phyloP scores from a whole-genome alignment of 2,888 invertebrate species.

The Timandra comae region DNA sequence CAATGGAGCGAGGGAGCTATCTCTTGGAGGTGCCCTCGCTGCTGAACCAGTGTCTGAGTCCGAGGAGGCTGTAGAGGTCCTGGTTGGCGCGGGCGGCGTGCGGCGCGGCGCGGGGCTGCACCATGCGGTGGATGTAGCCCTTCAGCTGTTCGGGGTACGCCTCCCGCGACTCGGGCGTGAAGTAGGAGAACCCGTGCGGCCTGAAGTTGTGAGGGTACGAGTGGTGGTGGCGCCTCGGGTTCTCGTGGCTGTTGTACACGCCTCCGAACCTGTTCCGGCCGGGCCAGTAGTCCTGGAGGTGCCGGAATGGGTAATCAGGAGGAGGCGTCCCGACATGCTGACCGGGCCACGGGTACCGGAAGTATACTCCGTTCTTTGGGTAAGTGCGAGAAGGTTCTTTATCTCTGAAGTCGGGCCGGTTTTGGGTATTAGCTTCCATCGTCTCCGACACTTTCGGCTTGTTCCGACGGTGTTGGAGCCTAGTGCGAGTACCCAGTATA shows the following conservation, averaged over 20 bases:
- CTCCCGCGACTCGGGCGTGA: constrained; percentile 30
- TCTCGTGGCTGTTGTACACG: constrained; percentile 58
- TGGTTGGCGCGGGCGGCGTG: constrained; percentile 50
- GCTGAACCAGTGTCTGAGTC: constrained; percentile 69
- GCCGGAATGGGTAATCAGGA: constrained; percentile 61
- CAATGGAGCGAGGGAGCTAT: constrained; percentile 47
- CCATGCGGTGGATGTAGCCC: constrained; percentile 45
- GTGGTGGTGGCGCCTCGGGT: constrained; percentile 66
- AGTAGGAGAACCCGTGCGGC: constrained; percentile 45
- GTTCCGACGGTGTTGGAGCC: constrained; percentile 61
- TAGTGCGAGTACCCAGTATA: constrained; percentile 64
- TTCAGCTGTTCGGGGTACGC: constrained; percentile 45
- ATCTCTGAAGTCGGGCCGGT: constrained; percentile 21
- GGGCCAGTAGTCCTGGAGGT: constrained; percentile 69
- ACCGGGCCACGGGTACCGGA: constrained; percentile 62
- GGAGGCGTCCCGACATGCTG: constrained; percentile 58
- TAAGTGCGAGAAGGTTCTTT: constrained; percentile 26
- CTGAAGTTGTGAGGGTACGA: constrained; percentile 58
- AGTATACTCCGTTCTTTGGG: constrained; percentile 45
- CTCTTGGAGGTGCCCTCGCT: constrained; percentile 66
- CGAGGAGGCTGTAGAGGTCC: constrained; percentile 65
- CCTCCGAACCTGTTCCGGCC: constrained; percentile 55
- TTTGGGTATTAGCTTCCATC: constrained; percentile 26
- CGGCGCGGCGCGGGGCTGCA: constrained; percentile 33
- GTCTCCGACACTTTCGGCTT: constrained; percentile 45